Evolutionary conservation across 2,888 invertebrate species (phyloP), one percentile per base, ranked within the genome.

Genomic region (Agrochola macilenta): DNA sequence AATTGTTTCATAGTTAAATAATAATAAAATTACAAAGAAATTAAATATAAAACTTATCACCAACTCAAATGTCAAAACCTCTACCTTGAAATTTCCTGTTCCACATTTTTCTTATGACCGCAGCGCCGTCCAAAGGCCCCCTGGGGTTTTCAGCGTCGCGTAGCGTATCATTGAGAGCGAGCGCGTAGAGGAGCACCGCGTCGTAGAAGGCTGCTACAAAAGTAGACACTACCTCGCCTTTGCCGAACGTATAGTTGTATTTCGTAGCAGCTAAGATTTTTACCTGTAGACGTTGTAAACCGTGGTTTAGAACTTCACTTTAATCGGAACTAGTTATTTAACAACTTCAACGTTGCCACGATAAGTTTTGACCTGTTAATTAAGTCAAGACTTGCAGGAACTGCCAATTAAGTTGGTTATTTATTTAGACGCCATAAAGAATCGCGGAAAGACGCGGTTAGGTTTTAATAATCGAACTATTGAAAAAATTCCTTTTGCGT

Each of bases 131-230:
- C 52, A 98, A 93, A 78, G 97, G 97, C 0, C 96, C 96, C 0
- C 94, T 91, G 12, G 97, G 94, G 78, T 94, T 92, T 12, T 93
- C 92, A 0, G 97, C 92, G 78, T 95, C 93, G 92, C 97, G 93
- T 63, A 99, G 96, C 43, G 99, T 99, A 87, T 99, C 98, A 92
- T 99, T 99, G 12, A 99, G 96, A 0, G 99, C 99, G 76, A 98
- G 97, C 0, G 99, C 98, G 94, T 99, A 99, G 58, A 99, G 97
- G 0, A 99, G 97, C 20, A 99, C 99, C 0, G 99, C 99, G 91
- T 99, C 99, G 95, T 99, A 99, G 95, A 99, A 99, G 3, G 99
- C 99, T 0, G 99, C 98, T 72, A 99, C 99, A 94, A 99, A 99
- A 58, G 99, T 98, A 81, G 99, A 99, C 61, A 99, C 98, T 88